phyloP scores from a whole-genome alignment of 2,113 vertebrate species.

The Gymnogyps californianus region DNA sequence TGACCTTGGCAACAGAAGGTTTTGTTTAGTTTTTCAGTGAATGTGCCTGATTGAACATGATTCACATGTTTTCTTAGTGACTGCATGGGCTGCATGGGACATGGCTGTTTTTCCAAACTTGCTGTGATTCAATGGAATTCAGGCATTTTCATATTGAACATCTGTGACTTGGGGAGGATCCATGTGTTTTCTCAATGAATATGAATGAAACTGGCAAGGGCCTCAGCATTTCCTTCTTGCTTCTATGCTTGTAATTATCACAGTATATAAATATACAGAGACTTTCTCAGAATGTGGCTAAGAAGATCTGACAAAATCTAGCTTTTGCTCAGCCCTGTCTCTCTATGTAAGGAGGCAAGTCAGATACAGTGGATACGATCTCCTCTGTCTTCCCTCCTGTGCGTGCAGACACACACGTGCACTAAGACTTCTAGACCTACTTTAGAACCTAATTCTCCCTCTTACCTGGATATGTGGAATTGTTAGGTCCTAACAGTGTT shows the following conservation, averaged over 20 bases:
- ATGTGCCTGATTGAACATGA: constrained; percentile 61
- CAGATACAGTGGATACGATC: neutral
- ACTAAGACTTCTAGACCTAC: neutral
- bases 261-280: constrained; percentile 48
- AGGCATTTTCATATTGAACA: constrained; percentile 75
- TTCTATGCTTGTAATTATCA: constrained; percentile 65
- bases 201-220: constrained; percentile 70
- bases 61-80: constrained; percentile 67
- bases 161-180: constrained; percentile 75
- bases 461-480: neutral
- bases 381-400: accelerated
- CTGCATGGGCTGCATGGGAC: constrained; percentile 57
- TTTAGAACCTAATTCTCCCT: neutral
- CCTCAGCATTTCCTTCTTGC: constrained; percentile 66
- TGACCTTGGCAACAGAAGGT: constrained; percentile 54
- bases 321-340: neutral
- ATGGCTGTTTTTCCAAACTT: constrained; percentile 63
- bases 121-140: constrained; percentile 71
- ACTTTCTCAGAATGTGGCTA: constrained; percentile 32
- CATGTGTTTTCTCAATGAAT: constrained; percentile 74
- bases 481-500: neutral
- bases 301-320: constrained; percentile 21
- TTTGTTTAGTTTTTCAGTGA: constrained; percentile 61
- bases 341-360: neutral
- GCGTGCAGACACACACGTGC: accelerated